phyloP scores from a whole-genome alignment of 2,113 vertebrate species.

The Barnardius zonarius region DNA sequence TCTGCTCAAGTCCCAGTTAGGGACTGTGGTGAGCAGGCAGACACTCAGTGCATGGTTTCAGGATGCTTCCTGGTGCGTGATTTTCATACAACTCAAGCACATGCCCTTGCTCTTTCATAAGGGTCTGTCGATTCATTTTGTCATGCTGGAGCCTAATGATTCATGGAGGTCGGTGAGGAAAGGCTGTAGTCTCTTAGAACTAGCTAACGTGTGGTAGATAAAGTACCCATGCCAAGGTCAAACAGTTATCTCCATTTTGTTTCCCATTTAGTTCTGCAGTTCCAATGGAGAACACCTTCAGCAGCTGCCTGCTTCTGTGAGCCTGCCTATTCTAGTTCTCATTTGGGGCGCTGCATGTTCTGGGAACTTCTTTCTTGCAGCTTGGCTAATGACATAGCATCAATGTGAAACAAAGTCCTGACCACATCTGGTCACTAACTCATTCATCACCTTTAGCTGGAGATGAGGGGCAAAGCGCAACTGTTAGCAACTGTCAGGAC shows the following conservation, averaged over 20 bases:
- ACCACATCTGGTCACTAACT: not conserved
- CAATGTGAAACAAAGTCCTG: not conserved
- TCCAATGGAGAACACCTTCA: not conserved
- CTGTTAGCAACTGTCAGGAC: not conserved
- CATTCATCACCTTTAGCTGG: not conserved
- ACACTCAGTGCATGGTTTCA: not conserved
- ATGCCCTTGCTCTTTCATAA: not conserved
- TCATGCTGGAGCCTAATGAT: not conserved
- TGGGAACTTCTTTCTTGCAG: not conserved
- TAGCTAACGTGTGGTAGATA: not conserved
- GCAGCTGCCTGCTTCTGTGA: not conserved
- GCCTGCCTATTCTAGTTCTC: not conserved
- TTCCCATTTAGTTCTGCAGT: not conserved
- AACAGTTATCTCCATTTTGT: not conserved
- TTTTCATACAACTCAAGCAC: not conserved
- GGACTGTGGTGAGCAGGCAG: not conserved
- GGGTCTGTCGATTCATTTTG: not conserved
- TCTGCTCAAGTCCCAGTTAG: not conserved
- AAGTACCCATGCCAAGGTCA: not conserved
- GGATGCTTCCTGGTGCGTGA: not conserved
- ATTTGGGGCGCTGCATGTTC: not conserved
- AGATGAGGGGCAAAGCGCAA: not conserved
- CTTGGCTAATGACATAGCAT: not conserved
- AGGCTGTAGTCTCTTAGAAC: not conserved
- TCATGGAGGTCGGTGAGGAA: not conserved